A percentile compares a stretch with the other conserved stretches of the same genome.
Conservation (phyloP, 2,888 invertebrate genomes). For the Pammene fasciana region DNA sequence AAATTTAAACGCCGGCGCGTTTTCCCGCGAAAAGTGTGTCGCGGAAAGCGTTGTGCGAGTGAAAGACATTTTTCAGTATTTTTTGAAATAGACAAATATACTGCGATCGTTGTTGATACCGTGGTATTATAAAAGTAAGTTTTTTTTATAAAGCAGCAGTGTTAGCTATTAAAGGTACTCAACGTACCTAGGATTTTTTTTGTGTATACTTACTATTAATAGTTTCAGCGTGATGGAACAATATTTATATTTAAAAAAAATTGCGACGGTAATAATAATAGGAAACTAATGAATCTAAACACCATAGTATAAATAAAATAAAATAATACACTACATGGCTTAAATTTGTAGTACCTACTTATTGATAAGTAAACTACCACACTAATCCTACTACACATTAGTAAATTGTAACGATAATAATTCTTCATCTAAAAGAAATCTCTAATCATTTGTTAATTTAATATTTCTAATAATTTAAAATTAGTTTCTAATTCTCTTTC, state of each 20-base stretch:
- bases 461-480: no score
- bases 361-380: no score
- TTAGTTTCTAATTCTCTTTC: no score
- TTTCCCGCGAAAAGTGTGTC: conserved; percentile 49
- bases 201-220: neutral
- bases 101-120: conserved; percentile 5
- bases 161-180: neutral
- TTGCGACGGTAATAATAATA: neutral
- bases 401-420: no score
- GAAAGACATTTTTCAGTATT: conserved; percentile 10
- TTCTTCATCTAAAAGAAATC: no score
- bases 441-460: no score
- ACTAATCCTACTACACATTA: no score
- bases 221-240: neutral
- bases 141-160: neutral
- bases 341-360: no score
- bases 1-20: conserved; percentile 61
- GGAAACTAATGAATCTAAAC: no score
- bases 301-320: no score
- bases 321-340: no score
- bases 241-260: neutral
- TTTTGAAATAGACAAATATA: neutral
- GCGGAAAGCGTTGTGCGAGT: conserved; percentile 32
- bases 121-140: conserved; percentile 30
- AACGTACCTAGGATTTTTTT: neutral